phyloP scores from a whole-genome alignment of 2,113 vertebrate species.

The Myodes glareolus region DNA sequence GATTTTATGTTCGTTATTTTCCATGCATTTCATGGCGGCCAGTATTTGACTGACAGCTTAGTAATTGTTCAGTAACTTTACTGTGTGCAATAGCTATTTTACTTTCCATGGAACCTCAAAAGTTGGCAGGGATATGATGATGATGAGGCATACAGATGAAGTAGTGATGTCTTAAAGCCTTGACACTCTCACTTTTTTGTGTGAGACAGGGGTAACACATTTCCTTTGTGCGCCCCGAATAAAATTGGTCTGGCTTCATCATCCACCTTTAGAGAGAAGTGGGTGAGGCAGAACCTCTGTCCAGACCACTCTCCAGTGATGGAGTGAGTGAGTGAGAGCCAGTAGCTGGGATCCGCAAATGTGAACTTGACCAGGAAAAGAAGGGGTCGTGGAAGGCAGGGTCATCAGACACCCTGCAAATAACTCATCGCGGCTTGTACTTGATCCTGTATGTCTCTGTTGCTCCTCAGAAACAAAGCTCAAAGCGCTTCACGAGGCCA shows the following conservation, averaged over 20 bases:
- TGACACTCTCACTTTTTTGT: not conserved
- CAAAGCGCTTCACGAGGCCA: not conserved
- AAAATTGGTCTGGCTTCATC: not conserved
- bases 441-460: not conserved
- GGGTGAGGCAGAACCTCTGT: not conserved
- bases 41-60: not conserved
- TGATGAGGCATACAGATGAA: not conserved
- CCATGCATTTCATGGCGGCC: not conserved
- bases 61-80: not conserved
- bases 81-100: not conserved
- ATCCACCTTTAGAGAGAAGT: not conserved
- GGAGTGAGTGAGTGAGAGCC: not conserved
- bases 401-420: not conserved
- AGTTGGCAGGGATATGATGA: not conserved
- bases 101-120: not conserved
- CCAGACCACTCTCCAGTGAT: not conserved
- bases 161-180: not conserved
- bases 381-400: not conserved
- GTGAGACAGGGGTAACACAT: not conserved
- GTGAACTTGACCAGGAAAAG: not conserved
- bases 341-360: not conserved
- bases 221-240: not conserved
- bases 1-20: not conserved
- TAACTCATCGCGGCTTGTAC: not conserved
- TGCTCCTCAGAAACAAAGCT: conserved; percentile 25